Base-by-base conservation (phyloP, 2,888 invertebrate species). In the Apamea anceps region DNA sequence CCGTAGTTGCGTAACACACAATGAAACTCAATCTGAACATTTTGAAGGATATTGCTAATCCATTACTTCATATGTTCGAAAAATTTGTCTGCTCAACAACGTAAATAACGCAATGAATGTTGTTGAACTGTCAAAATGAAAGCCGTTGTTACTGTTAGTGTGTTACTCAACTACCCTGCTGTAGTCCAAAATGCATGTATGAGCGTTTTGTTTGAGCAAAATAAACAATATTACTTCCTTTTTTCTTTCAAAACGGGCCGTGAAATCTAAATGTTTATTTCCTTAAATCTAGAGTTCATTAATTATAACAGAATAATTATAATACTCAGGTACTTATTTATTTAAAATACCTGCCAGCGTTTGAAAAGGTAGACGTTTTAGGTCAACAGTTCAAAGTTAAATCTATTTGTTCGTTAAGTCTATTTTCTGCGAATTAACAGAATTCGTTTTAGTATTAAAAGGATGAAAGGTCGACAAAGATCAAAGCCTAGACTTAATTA, bases 321-420 rank as follows among this genome's bases (percentile, higher is more conserved):
- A 28, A 28, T 8, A 42, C 57, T 28, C 8, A 7, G 60, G 12
- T 54, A 51, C 51, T 18, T 51, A 54, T 84, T 68, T 12, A 15
- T 13, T 28, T 62, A 68, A 12, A 57, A 63, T 63, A 66, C 12
- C 68, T 68, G 45, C 18, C 51, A 54, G n/a, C n/a, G 1, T 45
- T 68, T 48, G 28, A 84, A 68, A 79, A 68, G 10, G 18, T 62
- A 78, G 28, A 68, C 62, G 63, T 37, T 81, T 70, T 28, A 81
- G 15, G 15, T 82, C 68, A 85, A 63, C 54, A 37, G 18, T 80
- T 68, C 15, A 13, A 18, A 37, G 42, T 51, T 63, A 57, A 63
- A 72, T 21, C n/a, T 65, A n/a, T 68, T 79, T 60, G 37, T 65
- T 25, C 7, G 15, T n/a, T 45, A 63, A 63, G 21, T 28, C 57